phyloP scores from a whole-genome alignment of 2,797 vertebrate genomes.

The Huso huso region DNA sequence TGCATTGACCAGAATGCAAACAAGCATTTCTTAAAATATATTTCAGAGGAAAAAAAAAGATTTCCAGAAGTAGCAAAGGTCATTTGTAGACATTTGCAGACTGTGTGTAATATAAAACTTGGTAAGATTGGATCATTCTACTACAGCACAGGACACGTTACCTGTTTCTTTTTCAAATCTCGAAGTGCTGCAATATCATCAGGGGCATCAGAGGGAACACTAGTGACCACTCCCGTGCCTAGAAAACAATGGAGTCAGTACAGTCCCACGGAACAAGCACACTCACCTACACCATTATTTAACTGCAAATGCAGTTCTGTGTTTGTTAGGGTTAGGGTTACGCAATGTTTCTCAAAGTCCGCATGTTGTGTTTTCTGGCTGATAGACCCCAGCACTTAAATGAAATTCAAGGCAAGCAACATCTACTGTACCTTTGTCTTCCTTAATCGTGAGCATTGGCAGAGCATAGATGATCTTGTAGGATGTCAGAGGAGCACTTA shows the following conservation, averaged over 20 bases:
- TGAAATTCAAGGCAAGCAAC: background rate
- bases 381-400: background rate
- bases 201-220: constrained; percentile 90
- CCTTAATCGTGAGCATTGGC: constrained; percentile 98
- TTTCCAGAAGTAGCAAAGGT: too few species aligned
- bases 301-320: too few species aligned
- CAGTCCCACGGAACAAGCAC: background rate
- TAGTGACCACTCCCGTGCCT: constrained; percentile 91
- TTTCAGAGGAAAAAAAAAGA: too few species aligned
- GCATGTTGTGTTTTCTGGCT: too few species aligned
- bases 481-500: constrained; percentile 76
- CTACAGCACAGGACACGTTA: constrained; percentile 33
- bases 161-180: constrained; percentile 94
- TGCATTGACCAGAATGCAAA: too few species aligned
- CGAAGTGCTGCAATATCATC: constrained; percentile 90
- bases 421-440: constrained; percentile 82
- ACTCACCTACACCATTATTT: background rate
- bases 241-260: background rate
- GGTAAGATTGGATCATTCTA: too few species aligned
- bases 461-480: constrained; percentile 85
- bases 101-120: too few species aligned
- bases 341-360: too few species aligned
- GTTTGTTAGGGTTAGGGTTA: too few species aligned
- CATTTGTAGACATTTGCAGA: too few species aligned
- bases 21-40: too few species aligned